Evolutionary conservation across 1,140 invertebrate species (phyloP), one percentile per base, ranked within the genome.

Genomic region (Vanessa atalanta): DNA sequence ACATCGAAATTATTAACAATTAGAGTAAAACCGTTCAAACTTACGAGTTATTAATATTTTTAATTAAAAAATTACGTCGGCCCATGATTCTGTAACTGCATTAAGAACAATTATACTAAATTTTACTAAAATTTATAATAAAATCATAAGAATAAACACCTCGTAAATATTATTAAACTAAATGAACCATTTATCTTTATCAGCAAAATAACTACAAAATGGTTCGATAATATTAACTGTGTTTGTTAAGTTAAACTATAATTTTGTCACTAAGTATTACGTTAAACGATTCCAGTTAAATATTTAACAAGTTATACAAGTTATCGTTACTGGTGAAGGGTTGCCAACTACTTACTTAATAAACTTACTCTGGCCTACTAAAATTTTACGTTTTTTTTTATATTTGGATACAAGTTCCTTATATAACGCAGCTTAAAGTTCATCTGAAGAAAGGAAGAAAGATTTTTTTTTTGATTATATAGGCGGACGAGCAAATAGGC

Each of bases 201-300:
- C 7, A 23, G 11, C n/a, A 16, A 53, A 53, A 53, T 16, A 16
- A 57, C 53, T 53, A n/a, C 8, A 20, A 43, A 43, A 43, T 43
- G 37, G 37, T 43, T 43, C 37, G 48, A 50, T 15, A 50, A 14
- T 50, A 50, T 50, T 15, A 15, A 50, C 13, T 50, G 12, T 15
- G n/a, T 61, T 37, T 13, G 26, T 23, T 26, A 26, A 60, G 11
- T 23, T 61, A 61, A 61, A 37, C 23, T 61, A 37, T 61, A 15
- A 61, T 61, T 61, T 61, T 61, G 57, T 61, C 57, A 9, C 57
- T 61, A 61, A 61, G 31, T 61, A n/a, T 37, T 61, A 26, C 57
- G 20, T 37, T 61, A 61, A 61, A 37, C 57, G 57, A 9, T 61
- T 31, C 13, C 26, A 61, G 57, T 61, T 61, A 61, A 61, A 61